These are phyloP conservation scores for Neoaliturus tenellus DNA, from an alignment of 2,888 invertebrate genomes.

Conservation along the genomic window DNA sequence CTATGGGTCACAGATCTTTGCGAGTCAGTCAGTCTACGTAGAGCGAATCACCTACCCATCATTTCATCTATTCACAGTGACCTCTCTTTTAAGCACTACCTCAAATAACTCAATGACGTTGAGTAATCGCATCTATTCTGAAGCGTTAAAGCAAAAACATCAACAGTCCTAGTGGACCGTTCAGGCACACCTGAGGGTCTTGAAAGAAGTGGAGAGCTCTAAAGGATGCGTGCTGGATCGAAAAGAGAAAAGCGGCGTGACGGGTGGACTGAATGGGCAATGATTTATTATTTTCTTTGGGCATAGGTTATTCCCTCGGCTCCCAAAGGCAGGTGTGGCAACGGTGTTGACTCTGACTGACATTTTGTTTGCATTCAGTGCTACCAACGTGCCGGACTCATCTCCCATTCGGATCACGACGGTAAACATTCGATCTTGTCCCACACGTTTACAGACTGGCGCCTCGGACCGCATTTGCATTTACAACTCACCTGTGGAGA, in stretches of 20 bases:
- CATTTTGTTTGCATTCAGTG: conserved; percentile 47
- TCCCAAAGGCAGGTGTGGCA: conserved; percentile 47
- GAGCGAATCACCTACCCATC: background rate
- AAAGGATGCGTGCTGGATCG: conserved; percentile 21
- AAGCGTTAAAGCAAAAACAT: conserved; percentile 35
- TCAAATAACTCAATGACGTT: conserved; percentile 14
- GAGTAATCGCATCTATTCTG: conserved; percentile 20
- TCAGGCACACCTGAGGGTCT: conserved; percentile 35
- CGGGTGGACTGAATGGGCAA: conserved; percentile 18
- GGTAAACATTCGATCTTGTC: conserved; percentile 36
- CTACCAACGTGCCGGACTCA: conserved; percentile 29
- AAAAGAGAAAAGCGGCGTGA: background rate
- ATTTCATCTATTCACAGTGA: background rate
- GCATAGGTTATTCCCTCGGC: conserved; percentile 29
- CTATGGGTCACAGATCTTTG: too few species aligned
- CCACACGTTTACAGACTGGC: conserved; percentile 6
- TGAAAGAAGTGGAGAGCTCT: conserved; percentile 1
- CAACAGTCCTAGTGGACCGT: conserved; percentile 31
- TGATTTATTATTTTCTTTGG: conserved; percentile 48
- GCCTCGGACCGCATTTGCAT: conserved; percentile 9
- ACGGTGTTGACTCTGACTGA: conserved; percentile 45
- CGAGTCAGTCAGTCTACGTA: too few species aligned
- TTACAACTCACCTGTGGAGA: background rate
- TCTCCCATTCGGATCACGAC: conserved; percentile 24
- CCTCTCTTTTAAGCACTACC: background rate